Evolutionary conservation across 2,113 vertebrate genomes (phyloP).

Genomic region (Ammodytes marinus): DNA sequence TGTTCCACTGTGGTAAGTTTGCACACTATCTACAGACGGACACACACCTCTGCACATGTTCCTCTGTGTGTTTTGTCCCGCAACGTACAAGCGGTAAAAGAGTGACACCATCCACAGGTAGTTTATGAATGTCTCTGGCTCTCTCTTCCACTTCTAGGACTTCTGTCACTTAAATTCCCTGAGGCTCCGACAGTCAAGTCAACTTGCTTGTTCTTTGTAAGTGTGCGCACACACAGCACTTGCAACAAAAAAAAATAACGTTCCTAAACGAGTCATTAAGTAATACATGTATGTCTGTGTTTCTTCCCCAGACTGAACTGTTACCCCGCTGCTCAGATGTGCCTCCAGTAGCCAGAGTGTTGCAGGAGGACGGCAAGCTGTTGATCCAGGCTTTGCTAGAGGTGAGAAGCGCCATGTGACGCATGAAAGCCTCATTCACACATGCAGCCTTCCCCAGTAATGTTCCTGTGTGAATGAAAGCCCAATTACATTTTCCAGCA

Average conservation of each 20-base stretch:
- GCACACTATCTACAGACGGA: slow-evolving; percentile 25
- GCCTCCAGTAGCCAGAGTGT: slow-evolving; percentile 90
- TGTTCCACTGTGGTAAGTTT: slow-evolving; percentile 98
- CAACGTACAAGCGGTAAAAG: slow-evolving; percentile 40
- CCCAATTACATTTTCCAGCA: too few species aligned
- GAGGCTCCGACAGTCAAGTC: slow-evolving; percentile 98
- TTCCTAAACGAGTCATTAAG: neutral
- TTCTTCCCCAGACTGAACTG: slow-evolving; percentile 91
- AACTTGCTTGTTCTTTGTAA: slow-evolving; percentile 97
- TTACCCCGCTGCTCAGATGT: slow-evolving; percentile 94
- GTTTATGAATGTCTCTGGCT: slow-evolving; percentile 51
- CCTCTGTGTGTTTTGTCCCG: slow-evolving; percentile 25
- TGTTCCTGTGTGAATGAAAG: neutral
- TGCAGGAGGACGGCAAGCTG: slow-evolving; percentile 93
- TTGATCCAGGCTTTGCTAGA: slow-evolving; percentile 94
- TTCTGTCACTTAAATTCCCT: slow-evolving; percentile 97
- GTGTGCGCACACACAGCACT: slow-evolving; percentile 62
- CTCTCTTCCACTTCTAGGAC: slow-evolving; percentile 83
- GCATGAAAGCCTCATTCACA: neutral
- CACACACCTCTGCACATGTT: slow-evolving; percentile 9
- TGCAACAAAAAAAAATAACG: neutral
- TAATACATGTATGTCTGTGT: slow-evolving; percentile 9
- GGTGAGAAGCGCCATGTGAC: slow-evolving; percentile 82
- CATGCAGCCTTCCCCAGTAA: neutral
- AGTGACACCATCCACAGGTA: slow-evolving; percentile 38